These are phyloP conservation scores for Scaptomyza hsui DNA, from an alignment of 1,140 invertebrate species.

Conservation along the genomic window DNA sequence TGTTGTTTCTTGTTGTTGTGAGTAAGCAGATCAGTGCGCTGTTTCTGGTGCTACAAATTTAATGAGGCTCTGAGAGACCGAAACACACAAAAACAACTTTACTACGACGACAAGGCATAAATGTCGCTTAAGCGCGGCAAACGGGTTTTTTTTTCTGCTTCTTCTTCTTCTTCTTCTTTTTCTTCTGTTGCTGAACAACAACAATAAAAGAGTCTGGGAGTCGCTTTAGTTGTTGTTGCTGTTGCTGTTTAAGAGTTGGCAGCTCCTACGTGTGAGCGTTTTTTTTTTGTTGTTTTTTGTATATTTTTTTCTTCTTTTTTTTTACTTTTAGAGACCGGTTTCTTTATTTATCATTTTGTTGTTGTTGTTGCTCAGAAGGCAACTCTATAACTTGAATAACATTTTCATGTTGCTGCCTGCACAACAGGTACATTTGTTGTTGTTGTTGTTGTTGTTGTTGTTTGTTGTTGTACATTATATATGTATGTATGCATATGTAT, in stretches of 20 bases:
- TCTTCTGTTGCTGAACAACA: conserved; percentile 11
- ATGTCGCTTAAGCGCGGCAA: conserved; percentile 55
- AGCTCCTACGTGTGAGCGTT: conserved; percentile 59
- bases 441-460: conserved; percentile 29
- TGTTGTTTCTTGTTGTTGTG: conserved; percentile 1
- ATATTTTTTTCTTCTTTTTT: too few relatives aligned
- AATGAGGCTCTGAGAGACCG: conserved; percentile 31
- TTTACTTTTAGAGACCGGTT: conserved; percentile 47
- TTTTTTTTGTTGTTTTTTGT: conserved; percentile 46
- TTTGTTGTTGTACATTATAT: conserved; percentile 11
- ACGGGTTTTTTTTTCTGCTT: conserved; percentile 27
- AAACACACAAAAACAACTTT: background rate
- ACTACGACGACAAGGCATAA: conserved; percentile 32
- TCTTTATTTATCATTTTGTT: conserved; percentile 15
- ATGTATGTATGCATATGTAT: conserved; percentile 3
- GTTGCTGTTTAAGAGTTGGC: conserved; percentile 53
- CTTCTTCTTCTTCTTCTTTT: background rate
- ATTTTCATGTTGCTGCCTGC: conserved; percentile 38
- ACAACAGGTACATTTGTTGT: conserved; percentile 60
- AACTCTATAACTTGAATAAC: conserved; percentile 47
- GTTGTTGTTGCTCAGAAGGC: conserved; percentile 23
- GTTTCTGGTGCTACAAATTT: conserved; percentile 31
- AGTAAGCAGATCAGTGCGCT: conserved; percentile 20
- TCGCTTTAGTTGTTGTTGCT: conserved; percentile 22
- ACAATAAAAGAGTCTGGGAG: conserved; percentile 29